Conservation (phyloP, 2,113 vertebrate genomes). For the Struthio camelus region DNA sequence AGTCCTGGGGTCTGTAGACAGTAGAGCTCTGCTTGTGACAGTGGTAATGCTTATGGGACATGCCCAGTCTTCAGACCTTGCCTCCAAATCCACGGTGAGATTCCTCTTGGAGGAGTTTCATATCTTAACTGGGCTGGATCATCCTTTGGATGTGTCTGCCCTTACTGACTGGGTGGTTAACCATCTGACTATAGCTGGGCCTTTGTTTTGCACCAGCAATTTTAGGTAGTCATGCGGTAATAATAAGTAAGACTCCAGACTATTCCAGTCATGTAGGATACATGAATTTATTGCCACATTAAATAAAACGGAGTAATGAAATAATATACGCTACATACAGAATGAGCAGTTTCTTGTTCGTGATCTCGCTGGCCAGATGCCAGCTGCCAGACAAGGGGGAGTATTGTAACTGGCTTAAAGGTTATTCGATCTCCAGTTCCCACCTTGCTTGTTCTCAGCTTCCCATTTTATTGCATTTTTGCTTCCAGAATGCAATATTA, state of each 20-base stretch:
- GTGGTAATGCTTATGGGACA: not conserved
- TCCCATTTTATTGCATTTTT: not conserved
- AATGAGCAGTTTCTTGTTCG: slow-evolving; percentile 4
- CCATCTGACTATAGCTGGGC: not conserved
- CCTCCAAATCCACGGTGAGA: not conserved
- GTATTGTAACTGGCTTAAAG: not conserved
- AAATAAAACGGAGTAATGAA: slow-evolving; percentile 10
- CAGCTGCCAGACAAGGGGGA: slow-evolving; percentile 6
- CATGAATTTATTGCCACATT: not conserved
- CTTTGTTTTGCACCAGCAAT: not conserved
- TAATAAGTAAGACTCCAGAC: not conserved
- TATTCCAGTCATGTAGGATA: not conserved
- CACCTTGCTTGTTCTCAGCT: slow-evolving; percentile 16
- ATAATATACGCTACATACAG: not conserved
- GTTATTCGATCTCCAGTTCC: not conserved
- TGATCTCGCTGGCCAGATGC: not conserved
- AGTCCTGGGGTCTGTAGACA: not conserved
- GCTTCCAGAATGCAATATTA: not conserved
- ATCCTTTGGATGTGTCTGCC: not conserved
- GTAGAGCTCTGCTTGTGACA: not conserved
- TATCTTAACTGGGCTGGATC: not conserved
- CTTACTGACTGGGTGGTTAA: not conserved
- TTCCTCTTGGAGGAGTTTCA: not conserved
- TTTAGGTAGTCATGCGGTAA: not conserved
- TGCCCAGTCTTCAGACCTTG: not conserved